These are phyloP conservation scores for Elmis aenea DNA, from an alignment of 2,888 invertebrate genomes.

Conservation along the genomic window DNA sequence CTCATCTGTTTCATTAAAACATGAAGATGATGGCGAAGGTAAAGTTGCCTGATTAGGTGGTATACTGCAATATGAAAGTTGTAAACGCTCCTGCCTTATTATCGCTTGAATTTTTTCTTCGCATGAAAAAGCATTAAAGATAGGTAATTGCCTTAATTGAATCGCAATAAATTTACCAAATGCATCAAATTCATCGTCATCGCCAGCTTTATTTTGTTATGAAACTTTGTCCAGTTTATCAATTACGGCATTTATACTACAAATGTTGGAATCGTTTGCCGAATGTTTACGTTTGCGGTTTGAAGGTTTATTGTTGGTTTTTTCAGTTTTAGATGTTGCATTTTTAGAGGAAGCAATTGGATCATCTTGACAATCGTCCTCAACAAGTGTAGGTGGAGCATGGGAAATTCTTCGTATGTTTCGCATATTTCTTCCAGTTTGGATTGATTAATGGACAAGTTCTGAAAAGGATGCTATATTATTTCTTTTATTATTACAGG, in stretches of 20 bases:
- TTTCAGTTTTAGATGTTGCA: too few relatives aligned
- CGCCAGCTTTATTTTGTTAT: slow-evolving; percentile 1
- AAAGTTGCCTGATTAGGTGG: too few relatives aligned
- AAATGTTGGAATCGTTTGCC: slow-evolving; percentile 1
- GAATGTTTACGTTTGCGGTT: slow-evolving; percentile 2
- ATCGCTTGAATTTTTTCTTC: background rate
- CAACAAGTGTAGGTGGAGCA: too few relatives aligned
- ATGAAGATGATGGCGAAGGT: background rate
- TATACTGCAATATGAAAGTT: background rate
- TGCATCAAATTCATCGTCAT: slow-evolving; percentile 5
- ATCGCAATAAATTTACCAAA: too few relatives aligned
- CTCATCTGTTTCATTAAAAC: background rate
- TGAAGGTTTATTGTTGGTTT: too few relatives aligned
- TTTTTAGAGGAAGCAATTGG: too few relatives aligned
- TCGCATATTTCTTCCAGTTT: too few relatives aligned
- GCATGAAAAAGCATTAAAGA: slow-evolving; percentile 5
- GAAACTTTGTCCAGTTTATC: slow-evolving; percentile 7
- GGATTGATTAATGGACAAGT: slow-evolving; percentile 1
- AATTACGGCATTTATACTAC: slow-evolving; percentile 1
- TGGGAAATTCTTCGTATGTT: too few relatives aligned
- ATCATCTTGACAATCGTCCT: too few relatives aligned
- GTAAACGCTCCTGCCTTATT: slow-evolving; percentile 1
- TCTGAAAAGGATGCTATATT: slow-evolving; percentile 2
- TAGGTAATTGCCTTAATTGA: too few relatives aligned
- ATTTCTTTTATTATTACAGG: slow-evolving; percentile 3